phyloP scores from a whole-genome alignment of 2,888 invertebrate genomes.

The Ophioninae sp. region DNA sequence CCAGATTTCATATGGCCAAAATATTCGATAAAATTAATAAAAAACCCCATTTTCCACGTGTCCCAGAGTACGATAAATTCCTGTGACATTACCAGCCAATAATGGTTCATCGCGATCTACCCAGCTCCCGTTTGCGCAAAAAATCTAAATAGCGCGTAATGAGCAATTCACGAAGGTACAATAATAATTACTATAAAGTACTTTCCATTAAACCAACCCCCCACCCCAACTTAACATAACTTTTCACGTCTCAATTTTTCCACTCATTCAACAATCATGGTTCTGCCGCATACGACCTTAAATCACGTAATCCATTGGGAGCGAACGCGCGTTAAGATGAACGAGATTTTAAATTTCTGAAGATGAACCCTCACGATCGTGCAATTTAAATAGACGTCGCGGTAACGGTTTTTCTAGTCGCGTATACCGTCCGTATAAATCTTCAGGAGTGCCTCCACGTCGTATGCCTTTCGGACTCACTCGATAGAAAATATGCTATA shows the following conservation, averaged over 20 bases:
- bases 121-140: too few relatives aligned
- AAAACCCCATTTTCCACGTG: too few relatives aligned
- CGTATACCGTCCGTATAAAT: constrained; percentile 37
- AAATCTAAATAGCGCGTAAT: too few relatives aligned
- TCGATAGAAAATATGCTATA: constrained; percentile 73
- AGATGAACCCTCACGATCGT: not conserved
- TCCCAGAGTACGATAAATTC: too few relatives aligned
- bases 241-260: not conserved
- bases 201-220: too few relatives aligned
- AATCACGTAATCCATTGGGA: not conserved
- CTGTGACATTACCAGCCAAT: too few relatives aligned
- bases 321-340: not conserved
- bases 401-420: constrained; percentile 31
- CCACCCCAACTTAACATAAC: too few relatives aligned
- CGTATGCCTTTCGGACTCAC: constrained; percentile 57
- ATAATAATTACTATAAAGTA: too few relatives aligned
- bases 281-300: not conserved
- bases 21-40: too few relatives aligned
- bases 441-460: constrained; percentile 17
- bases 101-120: too few relatives aligned
- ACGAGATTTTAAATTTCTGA: not conserved
- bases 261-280: not conserved
- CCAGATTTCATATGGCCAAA: too few relatives aligned
- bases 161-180: too few relatives aligned
- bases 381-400: constrained; percentile 5